These are phyloP conservation scores for Coryphaenoides rupestris DNA, from an alignment of 2,113 vertebrate species.

Conservation along the genomic window DNA sequence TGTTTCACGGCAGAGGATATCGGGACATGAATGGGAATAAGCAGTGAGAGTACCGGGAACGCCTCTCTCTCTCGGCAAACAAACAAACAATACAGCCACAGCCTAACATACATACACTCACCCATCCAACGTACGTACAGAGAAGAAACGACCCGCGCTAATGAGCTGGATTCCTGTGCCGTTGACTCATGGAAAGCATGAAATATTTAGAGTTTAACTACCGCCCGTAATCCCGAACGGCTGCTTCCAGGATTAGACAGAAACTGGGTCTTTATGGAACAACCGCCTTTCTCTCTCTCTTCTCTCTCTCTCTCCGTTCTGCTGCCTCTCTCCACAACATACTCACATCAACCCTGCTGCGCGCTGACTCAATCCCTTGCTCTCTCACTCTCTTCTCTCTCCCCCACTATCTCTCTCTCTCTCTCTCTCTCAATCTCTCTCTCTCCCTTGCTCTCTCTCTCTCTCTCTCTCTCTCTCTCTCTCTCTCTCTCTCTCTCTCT, in stretches of 20 bases:
- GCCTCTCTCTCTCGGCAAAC: no score
- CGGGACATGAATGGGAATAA: no score
- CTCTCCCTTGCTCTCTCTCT: no score
- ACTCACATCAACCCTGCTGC: neutral
- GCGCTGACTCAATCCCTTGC: neutral
- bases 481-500: no score
- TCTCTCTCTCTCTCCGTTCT: neutral
- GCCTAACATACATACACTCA: no score
- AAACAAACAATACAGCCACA: no score
- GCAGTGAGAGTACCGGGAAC: no score
- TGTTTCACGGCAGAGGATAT: no score
- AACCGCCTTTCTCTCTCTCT: neutral
- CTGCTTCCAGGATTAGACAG: neutral
- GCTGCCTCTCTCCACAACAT: neutral
- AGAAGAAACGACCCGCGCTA: neutral
- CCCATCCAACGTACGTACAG: neutral
- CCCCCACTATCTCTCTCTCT: no score
- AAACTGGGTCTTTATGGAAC: neutral
- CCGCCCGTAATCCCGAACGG: neutral
- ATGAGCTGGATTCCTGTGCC: neutral
- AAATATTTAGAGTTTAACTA: conserved; percentile 1
- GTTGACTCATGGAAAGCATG: neutral
- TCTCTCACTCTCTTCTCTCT: neutral
- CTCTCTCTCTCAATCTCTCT: no score
- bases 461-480: no score